A percentile compares a stretch with the other conserved stretches of the same genome.
Evolutionary conservation across 53 echinoderm and acorn worm species (phyloP).

Genomic region (Pentamera pediparva): DNA sequence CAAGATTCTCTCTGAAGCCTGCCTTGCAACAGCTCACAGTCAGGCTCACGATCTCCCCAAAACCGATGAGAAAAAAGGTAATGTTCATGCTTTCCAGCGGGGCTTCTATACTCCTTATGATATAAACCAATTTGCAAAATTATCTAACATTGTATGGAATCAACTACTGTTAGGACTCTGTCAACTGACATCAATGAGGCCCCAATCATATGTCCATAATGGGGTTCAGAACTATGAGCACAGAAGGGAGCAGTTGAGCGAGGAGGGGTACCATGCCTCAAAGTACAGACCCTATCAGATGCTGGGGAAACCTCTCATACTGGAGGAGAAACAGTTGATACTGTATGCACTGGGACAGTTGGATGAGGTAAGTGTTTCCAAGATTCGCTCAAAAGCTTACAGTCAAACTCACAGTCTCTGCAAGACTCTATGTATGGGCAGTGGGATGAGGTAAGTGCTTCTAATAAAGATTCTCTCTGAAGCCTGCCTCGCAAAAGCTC

Average conservation of each 20-base stretch:
- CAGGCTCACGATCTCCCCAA: background rate
- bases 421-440: background rate
- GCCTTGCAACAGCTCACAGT: background rate
- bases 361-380: background rate
- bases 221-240: slow-evolving; percentile 50
- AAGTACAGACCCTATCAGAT: slow-evolving; percentile 81
- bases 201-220: background rate
- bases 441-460: background rate
- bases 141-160: too few species aligned
- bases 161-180: too few species aligned
- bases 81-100: too few species aligned
- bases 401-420: too few species aligned
- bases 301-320: slow-evolving; percentile 67
- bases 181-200: background rate
- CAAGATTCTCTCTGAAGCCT: background rate
- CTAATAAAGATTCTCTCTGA: background rate
- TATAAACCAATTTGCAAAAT: too few species aligned
- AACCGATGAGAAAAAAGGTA: too few species aligned
- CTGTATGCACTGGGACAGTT: slow-evolving; percentile 62
- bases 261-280: slow-evolving; percentile 86
- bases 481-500: background rate
- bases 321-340: slow-evolving; percentile 72
- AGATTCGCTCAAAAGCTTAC: too few species aligned
- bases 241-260: slow-evolving; percentile 65
- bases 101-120: too few species aligned